Conservation (phyloP, 2,888 invertebrate genomes). For the Drosophila setosimentum region DNA sequence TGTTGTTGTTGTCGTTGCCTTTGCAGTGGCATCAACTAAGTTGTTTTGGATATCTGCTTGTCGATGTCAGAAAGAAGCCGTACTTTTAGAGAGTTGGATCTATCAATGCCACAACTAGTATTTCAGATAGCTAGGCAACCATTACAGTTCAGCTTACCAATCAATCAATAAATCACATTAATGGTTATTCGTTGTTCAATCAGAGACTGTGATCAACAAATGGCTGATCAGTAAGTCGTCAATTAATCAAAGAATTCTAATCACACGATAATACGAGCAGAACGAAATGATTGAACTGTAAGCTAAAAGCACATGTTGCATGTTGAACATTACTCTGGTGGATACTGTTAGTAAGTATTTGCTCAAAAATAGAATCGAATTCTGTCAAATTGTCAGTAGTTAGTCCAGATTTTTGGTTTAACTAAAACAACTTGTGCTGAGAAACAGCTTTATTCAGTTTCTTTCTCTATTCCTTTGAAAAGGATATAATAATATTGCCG, state of each 20-base stretch:
- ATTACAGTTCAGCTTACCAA: slow-evolving; percentile 21
- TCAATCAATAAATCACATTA: slow-evolving; percentile 11
- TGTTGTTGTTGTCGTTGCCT: slow-evolving; percentile 6
- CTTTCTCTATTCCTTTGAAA: no score
- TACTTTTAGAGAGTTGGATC: neutral
- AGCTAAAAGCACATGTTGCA: no score
- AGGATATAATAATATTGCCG: no score
- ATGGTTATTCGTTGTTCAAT: neutral
- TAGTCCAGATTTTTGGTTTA: no score
- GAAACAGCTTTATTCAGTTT: no score
- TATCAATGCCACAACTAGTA: slow-evolving; percentile 1
- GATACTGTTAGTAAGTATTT: no score
- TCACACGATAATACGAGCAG: no score
- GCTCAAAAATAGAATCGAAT: no score
- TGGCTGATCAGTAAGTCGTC: slow-evolving; percentile 16
- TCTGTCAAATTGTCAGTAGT: no score
- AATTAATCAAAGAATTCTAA: neutral
- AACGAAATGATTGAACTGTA: no score
- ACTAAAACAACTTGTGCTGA: no score
- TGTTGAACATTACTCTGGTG: no score
- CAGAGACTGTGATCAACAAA: neutral
- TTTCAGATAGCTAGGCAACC: neutral
- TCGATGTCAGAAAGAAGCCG: slow-evolving; percentile 8
- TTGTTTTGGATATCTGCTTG: slow-evolving; percentile 25
- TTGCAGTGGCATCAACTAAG: slow-evolving; percentile 27